Evolutionary conservation across 2,888 invertebrate genomes (phyloP).

Genomic region (Zelleria hepariella): DNA sequence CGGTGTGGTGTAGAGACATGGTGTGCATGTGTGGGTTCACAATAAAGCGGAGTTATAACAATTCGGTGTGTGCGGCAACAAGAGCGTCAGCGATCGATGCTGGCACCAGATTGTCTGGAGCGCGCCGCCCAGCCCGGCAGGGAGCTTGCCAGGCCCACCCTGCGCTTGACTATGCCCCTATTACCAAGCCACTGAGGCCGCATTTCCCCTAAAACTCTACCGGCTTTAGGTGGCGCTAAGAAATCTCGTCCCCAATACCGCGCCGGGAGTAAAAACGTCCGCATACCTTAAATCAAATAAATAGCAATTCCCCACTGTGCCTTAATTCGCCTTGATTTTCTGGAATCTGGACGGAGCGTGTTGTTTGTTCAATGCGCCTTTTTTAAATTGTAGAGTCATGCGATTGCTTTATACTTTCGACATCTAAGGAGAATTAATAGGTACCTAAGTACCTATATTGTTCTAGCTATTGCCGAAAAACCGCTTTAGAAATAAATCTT

Average conservation of each 20-base stretch:
- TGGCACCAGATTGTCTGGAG: slow-evolving; percentile 16
- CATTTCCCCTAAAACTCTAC: neutral
- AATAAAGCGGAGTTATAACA: neutral
- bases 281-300: neutral
- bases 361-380: neutral
- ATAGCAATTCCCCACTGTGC: neutral
- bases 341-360: neutral
- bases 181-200: neutral
- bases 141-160: neutral
- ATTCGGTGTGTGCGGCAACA: neutral
- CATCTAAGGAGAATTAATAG: too few relatives aligned
- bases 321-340: neutral
- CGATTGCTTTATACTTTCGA: neutral
- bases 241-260: neutral
- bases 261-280: neutral
- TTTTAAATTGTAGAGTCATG: neutral
- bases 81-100: slow-evolving; percentile 10
- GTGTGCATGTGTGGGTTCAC: neutral
- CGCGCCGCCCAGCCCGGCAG: neutral
- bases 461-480: too few relatives aligned
- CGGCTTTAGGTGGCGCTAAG: neutral
- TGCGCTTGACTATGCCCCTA: neutral
- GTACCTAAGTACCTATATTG: too few relatives aligned
- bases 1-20: neutral
- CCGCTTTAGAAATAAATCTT: too few relatives aligned